Evolutionary conservation across 2,113 vertebrate species (phyloP), one percentile per base, ranked within the genome.

Genomic region (Saccopteryx leptura): DNA sequence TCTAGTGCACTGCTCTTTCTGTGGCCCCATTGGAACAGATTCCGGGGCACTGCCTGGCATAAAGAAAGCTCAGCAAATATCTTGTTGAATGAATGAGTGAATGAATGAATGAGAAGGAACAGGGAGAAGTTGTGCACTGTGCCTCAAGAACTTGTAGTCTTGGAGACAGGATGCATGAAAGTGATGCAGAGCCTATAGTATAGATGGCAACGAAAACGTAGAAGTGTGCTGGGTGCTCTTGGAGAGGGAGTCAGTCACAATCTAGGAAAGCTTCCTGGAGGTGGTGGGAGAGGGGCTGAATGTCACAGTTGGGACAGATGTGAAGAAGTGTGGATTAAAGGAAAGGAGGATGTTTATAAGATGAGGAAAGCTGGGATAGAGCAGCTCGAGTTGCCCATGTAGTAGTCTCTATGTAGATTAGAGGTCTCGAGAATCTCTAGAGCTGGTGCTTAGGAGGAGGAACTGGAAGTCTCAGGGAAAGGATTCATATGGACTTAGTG

Each of bases 181-280:
- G 54, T 60, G 65, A 65, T 11, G 11, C 48, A 5, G 54, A 48
- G 23, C 54, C 52, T 50, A 0, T 9, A 1, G 7, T 13, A 12
- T 10, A 63, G 39, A 46, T n/a, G 60, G 52, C 60, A 54, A 7
- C 46, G 33, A 21, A 84, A 63, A 18, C 26, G 66, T 3, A 9
- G 58, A 79, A 17, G 56, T 7, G 17, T 66, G 48, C 60, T 8
- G 23, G 54, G 7, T 71, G 23, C 76, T 71, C 50, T 50, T 12
- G n/a, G 82, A 95, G 39, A 48, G 48, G 26, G 54, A 26, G 17
- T 26, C 21, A 0, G 7, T 48, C 23, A 33, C 9, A 17, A 54
- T 75, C 86, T 69, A 65, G 86, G 85, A 61, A 68, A 89, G 31
- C n/a, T 95, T 92, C 58, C 60, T 71, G 85, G 65, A 88, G 15